Percentiles rank a stretch among this genome's conserved stretches.
Conservation (phyloP, 37 sponge, comb jelly and placozoan species). For the Spongilla lacustris region DNA sequence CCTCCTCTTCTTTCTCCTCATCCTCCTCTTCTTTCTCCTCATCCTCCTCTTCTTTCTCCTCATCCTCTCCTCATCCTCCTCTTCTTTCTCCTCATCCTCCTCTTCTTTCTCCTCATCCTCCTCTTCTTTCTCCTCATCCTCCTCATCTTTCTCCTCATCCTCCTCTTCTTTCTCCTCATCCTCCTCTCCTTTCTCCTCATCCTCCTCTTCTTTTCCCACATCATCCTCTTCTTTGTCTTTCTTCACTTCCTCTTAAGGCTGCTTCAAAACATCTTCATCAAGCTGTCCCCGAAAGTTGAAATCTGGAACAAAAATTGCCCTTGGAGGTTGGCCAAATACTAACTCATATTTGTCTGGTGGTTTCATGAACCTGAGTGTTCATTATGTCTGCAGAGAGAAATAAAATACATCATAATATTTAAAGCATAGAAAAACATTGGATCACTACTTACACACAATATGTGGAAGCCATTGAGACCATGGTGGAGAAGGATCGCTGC, state of each 20-base stretch:
- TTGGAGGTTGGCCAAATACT: conserved; percentile 48
- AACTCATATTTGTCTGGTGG: conserved; percentile 43
- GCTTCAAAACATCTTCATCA: conserved; percentile 40
- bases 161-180: background rate
- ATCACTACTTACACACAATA: conserved; percentile 45
- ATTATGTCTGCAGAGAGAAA: conserved; percentile 26
- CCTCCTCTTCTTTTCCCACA: background rate
- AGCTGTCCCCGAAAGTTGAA: conserved; percentile 10
- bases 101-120: conserved; percentile 12
- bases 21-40: background rate
- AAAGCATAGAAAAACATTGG: too few species aligned
- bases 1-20: background rate
- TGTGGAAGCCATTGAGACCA: conserved; percentile 35
- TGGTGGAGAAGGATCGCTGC: background rate
- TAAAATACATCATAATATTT: background rate
- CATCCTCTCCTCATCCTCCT: background rate
- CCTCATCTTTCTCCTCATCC: background rate
- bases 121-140: background rate
- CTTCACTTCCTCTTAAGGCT: background rate
- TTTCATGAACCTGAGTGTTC: conserved; percentile 57
- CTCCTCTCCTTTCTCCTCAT: background rate
- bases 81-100: background rate
- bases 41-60: background rate
- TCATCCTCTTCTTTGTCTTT: background rate
- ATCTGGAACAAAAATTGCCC: conserved; percentile 45